These are phyloP conservation scores for Gambelia wislizenii DNA, from an alignment of 2,797 vertebrate genomes.

Conservation along the genomic window DNA sequence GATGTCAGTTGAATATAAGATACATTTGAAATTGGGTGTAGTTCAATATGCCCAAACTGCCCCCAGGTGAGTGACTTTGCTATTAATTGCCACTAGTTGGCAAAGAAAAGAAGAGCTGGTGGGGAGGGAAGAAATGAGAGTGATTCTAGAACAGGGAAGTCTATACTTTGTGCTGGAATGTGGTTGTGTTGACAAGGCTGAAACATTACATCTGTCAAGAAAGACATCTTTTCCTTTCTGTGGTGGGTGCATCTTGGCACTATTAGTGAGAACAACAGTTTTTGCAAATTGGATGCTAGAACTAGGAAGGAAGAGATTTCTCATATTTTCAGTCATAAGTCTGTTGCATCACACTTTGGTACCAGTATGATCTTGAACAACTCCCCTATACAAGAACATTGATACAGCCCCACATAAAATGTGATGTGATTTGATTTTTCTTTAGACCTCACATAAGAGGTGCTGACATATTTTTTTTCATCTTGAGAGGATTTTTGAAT, in stretches of 20 bases:
- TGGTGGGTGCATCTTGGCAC: background rate
- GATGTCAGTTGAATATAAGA: background rate
- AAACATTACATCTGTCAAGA: background rate
- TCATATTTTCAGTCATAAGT: too few species aligned
- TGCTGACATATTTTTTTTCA: too few species aligned
- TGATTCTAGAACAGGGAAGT: background rate
- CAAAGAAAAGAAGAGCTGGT: background rate
- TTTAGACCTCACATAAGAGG: too few species aligned
- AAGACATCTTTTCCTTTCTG: background rate
- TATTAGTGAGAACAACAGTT: background rate
- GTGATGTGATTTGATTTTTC: too few species aligned
- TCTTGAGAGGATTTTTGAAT: too few species aligned
- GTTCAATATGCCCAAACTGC: background rate
- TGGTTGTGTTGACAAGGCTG: background rate
- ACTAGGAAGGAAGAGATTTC: background rate
- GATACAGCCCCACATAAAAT: too few species aligned
- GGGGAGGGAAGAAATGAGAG: background rate
- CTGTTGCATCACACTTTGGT: too few species aligned
- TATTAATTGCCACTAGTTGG: background rate
- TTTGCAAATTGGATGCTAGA: background rate
- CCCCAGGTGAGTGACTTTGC: background rate
- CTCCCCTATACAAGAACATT: too few species aligned
- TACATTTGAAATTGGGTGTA: background rate
- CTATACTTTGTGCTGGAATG: background rate
- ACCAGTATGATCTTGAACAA: too few species aligned